Evolutionary conservation across 1,140 invertebrate species (phyloP), one percentile per base, ranked within the genome.

Genomic region (Eriosoma lanigerum): DNA sequence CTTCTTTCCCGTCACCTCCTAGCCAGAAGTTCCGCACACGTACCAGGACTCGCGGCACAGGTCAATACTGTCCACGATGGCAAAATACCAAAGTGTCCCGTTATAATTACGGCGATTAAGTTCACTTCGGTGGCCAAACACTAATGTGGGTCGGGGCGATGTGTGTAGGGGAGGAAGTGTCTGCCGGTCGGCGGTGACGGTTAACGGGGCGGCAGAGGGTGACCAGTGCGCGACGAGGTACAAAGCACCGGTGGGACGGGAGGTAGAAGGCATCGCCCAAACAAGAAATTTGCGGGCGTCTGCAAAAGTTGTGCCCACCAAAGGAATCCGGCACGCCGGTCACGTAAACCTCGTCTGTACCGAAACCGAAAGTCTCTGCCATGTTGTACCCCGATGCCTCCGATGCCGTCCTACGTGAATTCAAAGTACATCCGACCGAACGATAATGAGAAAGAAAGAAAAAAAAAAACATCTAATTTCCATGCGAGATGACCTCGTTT

Each of bases 211-310:
- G 70, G 19, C 5, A 26, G 26, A 26, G 60, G 60, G 60, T 62
- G 60, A 19, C 26, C 60, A 10, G 15, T 58, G 3, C 6, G 50
- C 56, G 58, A 1, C 13, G 6, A 15, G 29, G 26, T n/a, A 60
- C 26, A 60, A 60, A 17, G 13, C 58, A 9, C 26, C 6, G 8
- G 10, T 4, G 3, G 50, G 17, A 46, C 1, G 70, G 70, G 50
- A 2, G 48, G 48, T 68, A 21, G 62, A 64, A 46, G 66, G 32
- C 32, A 60, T 58, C n/a, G 73, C 72, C 72, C 72, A 75, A 73
- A 46, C 73, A 76, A 76, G 73, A 76, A 76, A 76, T 76, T 76
- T 76, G 73, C 73, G 73, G 32, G 73, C 73, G 73, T 76, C 73
- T 76, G 54, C 73, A 76, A 76, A 68, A 76, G 73, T 76, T 76